phyloP scores from a whole-genome alignment of 2,113 vertebrate species.

The Dermatemys mawii region DNA sequence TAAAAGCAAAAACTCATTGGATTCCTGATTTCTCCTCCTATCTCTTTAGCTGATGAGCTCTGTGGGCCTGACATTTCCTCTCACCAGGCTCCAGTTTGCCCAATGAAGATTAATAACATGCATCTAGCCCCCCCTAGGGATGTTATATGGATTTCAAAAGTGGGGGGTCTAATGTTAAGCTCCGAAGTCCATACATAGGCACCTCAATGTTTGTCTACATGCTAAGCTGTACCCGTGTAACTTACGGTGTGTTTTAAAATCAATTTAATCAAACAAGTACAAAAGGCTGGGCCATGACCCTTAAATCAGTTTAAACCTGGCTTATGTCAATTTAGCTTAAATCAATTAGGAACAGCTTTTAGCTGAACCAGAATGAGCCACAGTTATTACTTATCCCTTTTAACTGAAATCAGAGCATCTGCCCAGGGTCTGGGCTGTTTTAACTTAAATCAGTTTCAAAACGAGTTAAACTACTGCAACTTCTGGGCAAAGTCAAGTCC shows the following conservation, averaged over 20 bases:
- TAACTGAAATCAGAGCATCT: background rate
- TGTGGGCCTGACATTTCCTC: background rate
- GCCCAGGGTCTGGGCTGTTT: background rate
- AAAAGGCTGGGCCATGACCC: background rate
- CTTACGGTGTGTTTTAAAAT: background rate
- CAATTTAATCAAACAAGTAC: background rate
- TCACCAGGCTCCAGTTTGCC: background rate
- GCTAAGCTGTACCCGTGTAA: background rate
- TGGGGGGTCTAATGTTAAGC: background rate
- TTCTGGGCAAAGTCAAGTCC: background rate
- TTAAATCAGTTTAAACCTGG: background rate
- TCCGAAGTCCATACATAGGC: background rate
- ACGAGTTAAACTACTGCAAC: background rate
- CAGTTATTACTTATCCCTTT: background rate
- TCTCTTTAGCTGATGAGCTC: background rate
- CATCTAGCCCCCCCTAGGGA: background rate
- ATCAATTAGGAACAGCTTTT: background rate
- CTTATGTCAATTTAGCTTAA: background rate
- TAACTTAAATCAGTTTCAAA: background rate
- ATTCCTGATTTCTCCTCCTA: background rate
- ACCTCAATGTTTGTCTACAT: background rate
- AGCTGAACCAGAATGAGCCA: background rate
- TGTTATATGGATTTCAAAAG: background rate
- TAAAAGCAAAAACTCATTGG: background rate
- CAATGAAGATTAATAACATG: background rate